Conservation (phyloP, 2,888 invertebrate genomes). For the Hymenopus coronatus region DNA sequence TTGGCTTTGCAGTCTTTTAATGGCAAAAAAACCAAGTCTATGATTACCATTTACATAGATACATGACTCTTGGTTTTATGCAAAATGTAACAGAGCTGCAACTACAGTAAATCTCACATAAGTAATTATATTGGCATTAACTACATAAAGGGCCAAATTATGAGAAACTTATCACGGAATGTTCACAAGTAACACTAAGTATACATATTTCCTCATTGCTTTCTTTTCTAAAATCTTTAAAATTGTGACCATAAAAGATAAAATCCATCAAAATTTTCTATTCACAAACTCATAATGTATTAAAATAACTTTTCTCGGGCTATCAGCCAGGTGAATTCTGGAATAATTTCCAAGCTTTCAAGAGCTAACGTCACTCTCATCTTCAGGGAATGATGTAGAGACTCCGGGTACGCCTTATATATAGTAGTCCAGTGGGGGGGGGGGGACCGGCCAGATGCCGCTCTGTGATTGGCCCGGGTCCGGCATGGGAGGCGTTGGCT, state of each 20-base stretch:
- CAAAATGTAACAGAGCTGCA: conserved; percentile 35
- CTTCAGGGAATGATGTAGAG: too few species aligned
- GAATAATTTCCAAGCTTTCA: too few species aligned
- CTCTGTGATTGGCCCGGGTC: too few species aligned
- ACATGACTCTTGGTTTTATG: conserved; percentile 27
- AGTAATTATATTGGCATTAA: conserved; percentile 36
- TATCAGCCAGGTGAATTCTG: too few species aligned
- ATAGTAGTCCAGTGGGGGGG: too few species aligned
- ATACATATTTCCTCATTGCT: conserved; percentile 37
- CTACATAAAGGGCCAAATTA: conserved; percentile 36
- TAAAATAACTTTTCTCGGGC: too few species aligned
- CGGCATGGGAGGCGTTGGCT: too few species aligned
- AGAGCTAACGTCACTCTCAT: too few species aligned
- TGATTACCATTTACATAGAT: conserved; percentile 26
- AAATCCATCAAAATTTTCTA: conserved; percentile 38
- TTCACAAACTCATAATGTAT: conserved; percentile 36
- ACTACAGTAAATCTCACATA: conserved; percentile 36
- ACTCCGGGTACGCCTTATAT: too few species aligned
- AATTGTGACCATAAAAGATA: conserved; percentile 38
- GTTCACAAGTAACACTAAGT: conserved; percentile 38
- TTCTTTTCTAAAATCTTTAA: conserved; percentile 36
- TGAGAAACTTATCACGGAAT: conserved; percentile 37
- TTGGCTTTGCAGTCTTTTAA: conserved; percentile 33
- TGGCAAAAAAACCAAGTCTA: conserved; percentile 34
- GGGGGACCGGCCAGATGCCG: too few species aligned